Evolutionary conservation across 2,113 vertebrate species (phyloP).

Genomic region (Fukomys damarensis): DNA sequence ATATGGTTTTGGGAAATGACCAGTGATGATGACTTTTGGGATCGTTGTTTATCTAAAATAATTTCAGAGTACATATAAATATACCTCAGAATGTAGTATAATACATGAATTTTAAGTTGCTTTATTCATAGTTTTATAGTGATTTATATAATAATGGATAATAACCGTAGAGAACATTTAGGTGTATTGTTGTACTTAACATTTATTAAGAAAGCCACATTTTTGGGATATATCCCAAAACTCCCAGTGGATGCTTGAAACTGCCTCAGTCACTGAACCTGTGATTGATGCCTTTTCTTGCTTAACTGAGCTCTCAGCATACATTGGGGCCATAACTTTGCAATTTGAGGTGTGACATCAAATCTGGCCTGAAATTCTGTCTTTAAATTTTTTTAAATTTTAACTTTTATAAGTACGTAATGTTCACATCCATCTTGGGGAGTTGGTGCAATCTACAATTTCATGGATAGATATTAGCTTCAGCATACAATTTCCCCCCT

Average conservation of each 20-base stretch:
- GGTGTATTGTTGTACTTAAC: background rate
- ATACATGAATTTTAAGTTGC: background rate
- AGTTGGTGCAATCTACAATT: background rate
- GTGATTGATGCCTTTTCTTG: background rate
- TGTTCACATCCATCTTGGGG: background rate
- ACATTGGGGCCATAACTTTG: background rate
- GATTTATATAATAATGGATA: slow-evolving; percentile 4
- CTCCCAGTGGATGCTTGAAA: background rate
- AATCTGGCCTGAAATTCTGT: background rate
- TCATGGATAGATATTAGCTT: background rate
- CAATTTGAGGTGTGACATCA: background rate
- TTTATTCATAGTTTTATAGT: background rate
- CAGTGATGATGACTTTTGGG: background rate
- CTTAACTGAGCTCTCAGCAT: background rate
- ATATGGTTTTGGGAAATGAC: background rate
- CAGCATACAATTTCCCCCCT: background rate
- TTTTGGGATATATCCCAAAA: background rate
- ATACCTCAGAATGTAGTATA: background rate
- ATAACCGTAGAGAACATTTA: background rate
- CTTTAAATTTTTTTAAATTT: background rate
- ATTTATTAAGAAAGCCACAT: background rate
- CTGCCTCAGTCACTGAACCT: background rate
- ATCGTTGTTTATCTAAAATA: slow-evolving; percentile 52
- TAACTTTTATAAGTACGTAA: background rate
- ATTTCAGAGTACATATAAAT: slow-evolving; percentile 18